A percentile compares a stretch with the other conserved stretches of the same genome.
Evolutionary conservation across 2,113 vertebrate genomes (phyloP).

Genomic region (Hemicordylus capensis): DNA sequence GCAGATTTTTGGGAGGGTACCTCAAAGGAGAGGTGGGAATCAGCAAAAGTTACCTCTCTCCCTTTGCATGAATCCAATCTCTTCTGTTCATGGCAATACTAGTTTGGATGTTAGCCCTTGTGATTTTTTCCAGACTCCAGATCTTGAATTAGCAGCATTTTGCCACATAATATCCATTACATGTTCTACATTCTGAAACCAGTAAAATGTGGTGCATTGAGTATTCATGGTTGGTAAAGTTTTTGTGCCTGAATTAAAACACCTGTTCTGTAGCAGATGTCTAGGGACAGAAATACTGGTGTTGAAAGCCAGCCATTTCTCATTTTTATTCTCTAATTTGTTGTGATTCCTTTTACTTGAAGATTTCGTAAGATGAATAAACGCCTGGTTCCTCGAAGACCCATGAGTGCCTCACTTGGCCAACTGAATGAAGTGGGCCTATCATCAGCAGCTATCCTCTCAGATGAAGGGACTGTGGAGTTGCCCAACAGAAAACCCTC

Average conservation of each 20-base stretch:
- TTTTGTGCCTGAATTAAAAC: not conserved
- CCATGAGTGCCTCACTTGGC: conserved; percentile 85
- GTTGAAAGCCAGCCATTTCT: conserved; percentile 1
- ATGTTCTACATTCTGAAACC: not conserved
- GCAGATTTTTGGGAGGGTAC: too few species aligned
- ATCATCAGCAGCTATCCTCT: conserved; percentile 84
- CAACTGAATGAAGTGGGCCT: conserved; percentile 89
- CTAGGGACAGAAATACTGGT: not conserved
- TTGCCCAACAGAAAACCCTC: conserved; percentile 84
- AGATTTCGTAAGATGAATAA: conserved; percentile 99
- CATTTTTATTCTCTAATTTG: not conserved
- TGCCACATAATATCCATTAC: too few species aligned
- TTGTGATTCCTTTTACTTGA: conserved; percentile 40
- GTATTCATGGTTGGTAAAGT: not conserved
- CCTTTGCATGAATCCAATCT: too few species aligned
- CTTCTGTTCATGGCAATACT: too few species aligned
- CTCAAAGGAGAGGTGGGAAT: too few species aligned
- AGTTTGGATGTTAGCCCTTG: not conserved
- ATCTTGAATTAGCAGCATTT: not conserved
- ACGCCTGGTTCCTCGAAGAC: conserved; percentile 87
- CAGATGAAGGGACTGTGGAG: conserved; percentile 89
- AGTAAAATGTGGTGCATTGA: not conserved
- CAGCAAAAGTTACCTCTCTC: too few species aligned
- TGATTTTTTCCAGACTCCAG: not conserved
- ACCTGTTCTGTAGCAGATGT: not conserved